phyloP scores from a whole-genome alignment of 2,113 vertebrate species.

The Caracal caracal region DNA sequence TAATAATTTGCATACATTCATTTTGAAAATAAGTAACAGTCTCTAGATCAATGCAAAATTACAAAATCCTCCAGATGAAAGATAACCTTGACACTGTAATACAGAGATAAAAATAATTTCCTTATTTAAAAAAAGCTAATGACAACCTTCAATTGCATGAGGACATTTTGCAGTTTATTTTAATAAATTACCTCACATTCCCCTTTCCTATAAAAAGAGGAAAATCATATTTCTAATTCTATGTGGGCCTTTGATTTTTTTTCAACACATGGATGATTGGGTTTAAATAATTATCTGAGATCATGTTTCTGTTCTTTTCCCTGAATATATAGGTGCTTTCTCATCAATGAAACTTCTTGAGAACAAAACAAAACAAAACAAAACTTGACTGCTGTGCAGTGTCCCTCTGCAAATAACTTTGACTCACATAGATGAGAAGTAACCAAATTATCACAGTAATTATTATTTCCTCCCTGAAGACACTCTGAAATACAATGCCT shows the following conservation, averaged over 20 bases:
- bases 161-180: constrained; percentile 26
- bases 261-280: background rate
- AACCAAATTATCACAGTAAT: background rate
- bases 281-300: background rate
- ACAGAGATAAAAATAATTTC: constrained; percentile 28
- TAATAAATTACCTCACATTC: background rate
- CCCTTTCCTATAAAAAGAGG: background rate
- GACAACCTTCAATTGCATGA: background rate
- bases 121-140: background rate
- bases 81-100: constrained; percentile 1
- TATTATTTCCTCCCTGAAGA: constrained; percentile 9
- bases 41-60: constrained; percentile 61
- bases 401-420: background rate
- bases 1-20: constrained; percentile 55
- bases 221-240: background rate
- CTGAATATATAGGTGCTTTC: background rate
- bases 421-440: background rate
- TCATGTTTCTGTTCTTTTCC: background rate
- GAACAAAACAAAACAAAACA: background rate
- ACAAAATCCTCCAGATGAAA: constrained; percentile 63
- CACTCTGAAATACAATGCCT: background rate
- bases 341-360: background rate
- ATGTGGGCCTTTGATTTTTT: background rate
- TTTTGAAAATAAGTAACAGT: constrained; percentile 66
- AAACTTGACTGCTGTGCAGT: background rate